phyloP scores from a whole-genome alignment of 2,888 invertebrate species.

The Coelogynopora nodosa region DNA sequence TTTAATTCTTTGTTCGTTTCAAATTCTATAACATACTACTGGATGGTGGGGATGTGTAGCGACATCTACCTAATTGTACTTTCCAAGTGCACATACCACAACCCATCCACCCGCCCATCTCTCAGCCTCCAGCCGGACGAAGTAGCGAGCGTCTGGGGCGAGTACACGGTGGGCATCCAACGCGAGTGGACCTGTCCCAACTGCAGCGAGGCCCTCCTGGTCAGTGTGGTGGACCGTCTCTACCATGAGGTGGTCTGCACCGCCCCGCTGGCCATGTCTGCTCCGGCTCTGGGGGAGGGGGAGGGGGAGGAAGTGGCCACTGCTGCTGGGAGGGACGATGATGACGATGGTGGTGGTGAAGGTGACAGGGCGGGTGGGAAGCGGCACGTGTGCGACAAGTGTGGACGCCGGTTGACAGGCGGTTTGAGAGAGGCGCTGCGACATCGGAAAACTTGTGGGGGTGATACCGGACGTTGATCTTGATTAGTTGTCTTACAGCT shows the following conservation, averaged over 20 bases:
- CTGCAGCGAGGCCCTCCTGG: conserved; percentile 68
- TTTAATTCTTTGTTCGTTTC: no score
- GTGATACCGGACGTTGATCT: no score
- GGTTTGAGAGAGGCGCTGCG: not conserved
- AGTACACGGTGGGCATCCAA: conserved; percentile 63
- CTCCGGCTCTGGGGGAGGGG: not conserved
- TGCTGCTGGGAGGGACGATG: not conserved
- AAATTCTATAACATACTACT: no score
- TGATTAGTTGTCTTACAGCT: no score
- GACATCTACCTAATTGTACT: no score
- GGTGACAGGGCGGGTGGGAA: not conserved
- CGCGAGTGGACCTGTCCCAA: conserved; percentile 72
- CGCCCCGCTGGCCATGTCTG: not conserved
- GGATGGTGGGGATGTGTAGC: no score
- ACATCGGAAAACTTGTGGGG: not conserved
- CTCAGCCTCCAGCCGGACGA: conserved; percentile 62
- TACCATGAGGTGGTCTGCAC: conserved; percentile 69
- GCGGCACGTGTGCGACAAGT: not conserved
- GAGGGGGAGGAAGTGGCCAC: not conserved
- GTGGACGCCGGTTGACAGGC: not conserved
- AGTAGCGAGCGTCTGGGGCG: conserved; percentile 53
- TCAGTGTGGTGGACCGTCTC: conserved; percentile 71
- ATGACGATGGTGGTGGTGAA: not conserved
- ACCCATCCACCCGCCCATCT: no score
- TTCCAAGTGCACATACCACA: no score